Base-by-base conservation (phyloP, 1,140 invertebrate genomes). In the Drosophila takahashii region DNA sequence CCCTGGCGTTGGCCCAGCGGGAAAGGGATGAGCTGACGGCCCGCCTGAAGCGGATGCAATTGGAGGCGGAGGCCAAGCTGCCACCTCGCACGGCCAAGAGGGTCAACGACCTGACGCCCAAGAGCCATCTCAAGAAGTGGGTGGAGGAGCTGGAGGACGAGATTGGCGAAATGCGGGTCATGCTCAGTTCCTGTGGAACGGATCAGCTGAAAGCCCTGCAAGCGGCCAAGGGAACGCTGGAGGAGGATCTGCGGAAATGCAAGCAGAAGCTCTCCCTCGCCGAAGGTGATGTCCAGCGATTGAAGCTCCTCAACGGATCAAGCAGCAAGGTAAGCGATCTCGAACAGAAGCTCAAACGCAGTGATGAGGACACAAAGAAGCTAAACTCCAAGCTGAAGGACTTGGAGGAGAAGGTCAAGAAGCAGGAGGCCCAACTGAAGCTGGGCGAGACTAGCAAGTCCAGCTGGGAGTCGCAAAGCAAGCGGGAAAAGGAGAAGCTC, bases 401-500 rank as follows among this genome's bases (percentile, higher is more conserved):
- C 6, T 32, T 92, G 11, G 92, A 92, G 27, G 91, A 92, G 0
- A 92, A 90, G 65, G 27, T 92, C 0, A 92, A 84, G 45, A 92
- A 92, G 37, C 83, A 92, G 36, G 92, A 92, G 9, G 50, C 18
- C 5, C 73, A 80, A 52, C 51, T 92, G 5, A 92, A 92, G 50
- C 77, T 78, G 54, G 71, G 45, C 29, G 92, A 92, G 61, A 27
- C 70, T 0, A 74, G 45, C 37, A 92, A 91, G 59, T 45, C 79
- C 8, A 57, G 67, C 1, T 48, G 90, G 15, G 91, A 92, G 27
- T 29, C 70, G 1, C 90, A 89, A 50, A 66, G 58, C 22, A 92
- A 92, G 53, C 66, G 61, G 4, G 91, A 92, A 8, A 91, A 91
- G 78, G 94, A 94, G 44, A 96, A 95, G 90, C 92, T 95, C 27